A percentile compares a stretch with the other conserved stretches of the same genome.
Evolutionary conservation across 1,140 invertebrate genomes (phyloP).

Genomic region (Drosophila nasuta): DNA sequence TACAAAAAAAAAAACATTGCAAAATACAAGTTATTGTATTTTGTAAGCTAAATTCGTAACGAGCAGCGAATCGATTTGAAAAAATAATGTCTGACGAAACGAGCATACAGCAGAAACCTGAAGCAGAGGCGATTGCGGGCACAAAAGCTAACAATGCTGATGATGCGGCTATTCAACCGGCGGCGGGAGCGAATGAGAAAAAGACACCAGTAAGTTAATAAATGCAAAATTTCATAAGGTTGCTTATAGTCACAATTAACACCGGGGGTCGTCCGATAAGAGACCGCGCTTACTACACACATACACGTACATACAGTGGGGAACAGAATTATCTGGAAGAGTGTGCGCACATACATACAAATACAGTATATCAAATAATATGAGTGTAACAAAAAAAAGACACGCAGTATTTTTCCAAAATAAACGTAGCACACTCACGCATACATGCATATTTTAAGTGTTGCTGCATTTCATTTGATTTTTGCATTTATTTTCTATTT

Average conservation of each 20-base stretch:
- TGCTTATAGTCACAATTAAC: slow-evolving; percentile 64
- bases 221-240: slow-evolving; percentile 8
- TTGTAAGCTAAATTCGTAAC: slow-evolving; percentile 43
- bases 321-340: slow-evolving; percentile 66
- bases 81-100: slow-evolving; percentile 66
- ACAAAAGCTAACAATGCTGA: slow-evolving; percentile 50
- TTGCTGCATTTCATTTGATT: slow-evolving; percentile 55
- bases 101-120: slow-evolving; percentile 62
- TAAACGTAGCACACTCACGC: slow-evolving; percentile 23
- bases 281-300: slow-evolving; percentile 32
- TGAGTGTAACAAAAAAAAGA: background rate
- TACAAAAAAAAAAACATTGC: slow-evolving; percentile 52
- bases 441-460: slow-evolving; percentile 25
- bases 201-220: slow-evolving; percentile 74
- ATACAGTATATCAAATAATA: background rate
- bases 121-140: slow-evolving; percentile 47
- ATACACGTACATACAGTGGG: slow-evolving; percentile 7
- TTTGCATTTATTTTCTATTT: slow-evolving; percentile 46
- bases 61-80: slow-evolving; percentile 3
- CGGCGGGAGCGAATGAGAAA: slow-evolving; percentile 59
- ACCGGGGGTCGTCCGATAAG: slow-evolving; percentile 69
- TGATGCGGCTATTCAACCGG: slow-evolving; percentile 28
- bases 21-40: slow-evolving; percentile 54
- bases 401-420: slow-evolving; percentile 75
- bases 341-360: slow-evolving; percentile 8